Base-by-base conservation (phyloP, 2,113 vertebrate species). In the Sphaerodactylus townsendi region DNA sequence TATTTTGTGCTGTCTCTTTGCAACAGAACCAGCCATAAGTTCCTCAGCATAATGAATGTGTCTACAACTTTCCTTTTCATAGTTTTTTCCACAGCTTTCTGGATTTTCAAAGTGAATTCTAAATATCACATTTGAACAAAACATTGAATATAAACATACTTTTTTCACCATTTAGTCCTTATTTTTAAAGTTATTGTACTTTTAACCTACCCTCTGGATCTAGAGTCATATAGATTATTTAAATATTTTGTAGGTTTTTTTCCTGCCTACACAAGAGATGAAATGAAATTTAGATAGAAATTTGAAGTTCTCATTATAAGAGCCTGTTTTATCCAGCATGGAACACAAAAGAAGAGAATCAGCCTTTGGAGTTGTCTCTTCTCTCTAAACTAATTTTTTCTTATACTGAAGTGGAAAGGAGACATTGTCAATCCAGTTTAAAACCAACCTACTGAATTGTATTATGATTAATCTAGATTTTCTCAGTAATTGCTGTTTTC, bases 401-500 rank as follows among this genome's bases (percentile, higher is more conserved):
- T 39, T 23, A 14, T 82, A 53, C 68, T 44, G 33, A 81, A 17
- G 25, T 41, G 23, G 28, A 72, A 59, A 33, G 50, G 69, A n/a
- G 8, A 39, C 44, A 59, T 30, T 3, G 10, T 39, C 2, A 28
- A 17, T 56, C 5, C 39, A 46, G 69, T 46, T 73, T 82, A 13
- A 44, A 72, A 25, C n/a, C 14, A 82, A 14, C n/a, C 8, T 21
- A 5, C 3, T 71, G 4, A 8, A 39, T 59, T 71, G 25, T 10
- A 62, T 62, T 77, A 33, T 75, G 1, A 79, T 78, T 0, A 25
- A 83, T 53, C 25, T 35, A 35, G 14, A 8, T 79, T 62, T 46
- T 82, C 64, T 89, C 78, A 62, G 15, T 93, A 88, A 93, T 81
- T 72, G 79, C 23, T 90, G 73, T 82, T 88, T 92, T 87, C 91